Evolutionary conservation across 2,797 vertebrate species (phyloP), one percentile per base, ranked within the genome.

Genomic region (Ambastaia sidthimunki): DNA sequence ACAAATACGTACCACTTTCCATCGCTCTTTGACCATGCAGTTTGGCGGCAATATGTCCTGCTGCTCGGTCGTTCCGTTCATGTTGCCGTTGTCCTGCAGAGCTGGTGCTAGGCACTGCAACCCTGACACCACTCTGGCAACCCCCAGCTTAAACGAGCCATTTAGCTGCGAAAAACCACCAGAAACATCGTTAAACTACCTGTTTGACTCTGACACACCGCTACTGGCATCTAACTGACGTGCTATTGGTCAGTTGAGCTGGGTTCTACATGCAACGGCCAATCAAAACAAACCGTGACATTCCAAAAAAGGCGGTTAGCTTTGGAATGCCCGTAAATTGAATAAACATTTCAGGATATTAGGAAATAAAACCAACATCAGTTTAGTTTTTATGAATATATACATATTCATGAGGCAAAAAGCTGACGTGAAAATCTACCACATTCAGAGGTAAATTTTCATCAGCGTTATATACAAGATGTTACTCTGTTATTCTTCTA

Each of bases 1-100:
- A 63, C 11, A 16, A 13, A 63, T 82, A 94, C 97, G 96, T 92
- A 99, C 98, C 96, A 99, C 98, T 94, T 99, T 98, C 98, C 98
- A 99, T 83, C 97, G 94, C 90, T 99, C 98, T 89, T 99, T 98
- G 91, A 99, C 97, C 94, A 98, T 96, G 84, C 97, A 98, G 94
- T 97, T 97, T 82, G 96, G 96, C 83, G 97, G 96, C 93, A 99
- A 94, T 91, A 98, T 98, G 93, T 99, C 98, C 70, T 94, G 96
- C 93, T 96, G 96, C 82, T 99, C 98, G 75, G 95, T 95, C 89
- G 95, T 95, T 91, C 97, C 97, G 83, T 97, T 99, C 98, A 99
- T 99, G 95, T 97, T 98, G 95, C 94, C 94, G 92, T 97, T 96
- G 94, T 98, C 96, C 93, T 96, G 96, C 91, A 96, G 94, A 85